phyloP scores from a whole-genome alignment of 2,888 invertebrate species.

The Mellilla xanthometata region DNA sequence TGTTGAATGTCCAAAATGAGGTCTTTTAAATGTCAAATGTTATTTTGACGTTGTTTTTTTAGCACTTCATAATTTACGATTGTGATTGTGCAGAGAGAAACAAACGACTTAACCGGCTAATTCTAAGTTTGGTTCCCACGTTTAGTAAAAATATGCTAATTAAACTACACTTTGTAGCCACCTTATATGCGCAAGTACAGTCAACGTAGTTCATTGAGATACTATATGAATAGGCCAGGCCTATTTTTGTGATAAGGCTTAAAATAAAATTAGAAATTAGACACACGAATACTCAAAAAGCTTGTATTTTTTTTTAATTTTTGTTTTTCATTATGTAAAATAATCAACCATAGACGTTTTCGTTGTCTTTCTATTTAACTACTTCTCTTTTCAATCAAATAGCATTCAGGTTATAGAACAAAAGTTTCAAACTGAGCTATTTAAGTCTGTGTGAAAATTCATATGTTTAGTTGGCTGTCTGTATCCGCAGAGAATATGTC shows the following conservation, averaged over 20 bases:
- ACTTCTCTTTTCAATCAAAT: no score
- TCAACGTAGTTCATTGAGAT: not conserved
- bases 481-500: slow-evolving; percentile 4
- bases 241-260: no score
- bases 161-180: not conserved
- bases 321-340: no score
- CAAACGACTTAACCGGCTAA: not conserved
- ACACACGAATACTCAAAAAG: no score
- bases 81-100: slow-evolving; percentile 5
- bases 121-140: slow-evolving; percentile 6
- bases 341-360: no score
- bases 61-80: slow-evolving; percentile 13
- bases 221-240: no score
- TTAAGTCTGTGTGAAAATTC: no score
- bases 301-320: no score
- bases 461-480: not conserved
- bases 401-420: no score
- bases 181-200: not conserved
- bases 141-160: slow-evolving; percentile 1
- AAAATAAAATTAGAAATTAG: no score
- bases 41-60: slow-evolving; percentile 10
- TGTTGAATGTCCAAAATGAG: slow-evolving; percentile 12
- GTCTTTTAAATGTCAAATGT: slow-evolving; percentile 18
- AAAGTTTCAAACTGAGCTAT: no score
- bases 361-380: no score